phyloP scores from a whole-genome alignment of 2,888 invertebrate genomes.

The Scaptodrosophila latifasciaeformis region DNA sequence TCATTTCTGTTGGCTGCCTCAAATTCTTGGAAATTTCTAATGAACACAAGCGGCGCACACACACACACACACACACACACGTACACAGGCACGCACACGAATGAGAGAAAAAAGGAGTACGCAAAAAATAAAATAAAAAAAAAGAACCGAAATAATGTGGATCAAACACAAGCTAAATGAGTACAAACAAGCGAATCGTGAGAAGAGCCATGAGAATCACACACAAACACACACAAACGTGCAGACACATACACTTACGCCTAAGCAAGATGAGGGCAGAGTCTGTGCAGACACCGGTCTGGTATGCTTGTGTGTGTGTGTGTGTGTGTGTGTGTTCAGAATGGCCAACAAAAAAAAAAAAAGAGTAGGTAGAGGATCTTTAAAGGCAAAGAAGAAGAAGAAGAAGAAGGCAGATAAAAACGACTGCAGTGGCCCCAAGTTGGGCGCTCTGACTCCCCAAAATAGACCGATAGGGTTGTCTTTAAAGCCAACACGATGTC shows the following conservation, averaged over 20 bases:
- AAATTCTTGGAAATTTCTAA: slow-evolving; percentile 62
- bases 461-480: too few relatives aligned
- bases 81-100: not conserved
- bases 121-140: slow-evolving; percentile 49
- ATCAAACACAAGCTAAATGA: slow-evolving; percentile 53
- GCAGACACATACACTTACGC: slow-evolving; percentile 14
- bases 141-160: slow-evolving; percentile 50
- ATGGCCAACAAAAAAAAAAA: too few relatives aligned
- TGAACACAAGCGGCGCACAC: slow-evolving; percentile 52
- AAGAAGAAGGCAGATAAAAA: too few relatives aligned
- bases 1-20: slow-evolving; percentile 40
- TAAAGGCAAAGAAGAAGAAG: slow-evolving; percentile 24
- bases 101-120: slow-evolving; percentile 46
- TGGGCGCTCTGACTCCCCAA: too few relatives aligned
- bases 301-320: slow-evolving; percentile 1
- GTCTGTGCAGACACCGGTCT: too few relatives aligned
- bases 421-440: too few relatives aligned
- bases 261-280: not conserved
- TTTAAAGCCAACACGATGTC: too few relatives aligned
- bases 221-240: slow-evolving; percentile 30
- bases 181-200: slow-evolving; percentile 53
- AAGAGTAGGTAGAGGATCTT: too few relatives aligned
- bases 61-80: not conserved
- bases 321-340: slow-evolving; percentile 6
- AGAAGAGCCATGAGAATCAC: slow-evolving; percentile 53